phyloP scores from a whole-genome alignment of 2,888 invertebrate species.

The Hirtodrosophila confusa region DNA sequence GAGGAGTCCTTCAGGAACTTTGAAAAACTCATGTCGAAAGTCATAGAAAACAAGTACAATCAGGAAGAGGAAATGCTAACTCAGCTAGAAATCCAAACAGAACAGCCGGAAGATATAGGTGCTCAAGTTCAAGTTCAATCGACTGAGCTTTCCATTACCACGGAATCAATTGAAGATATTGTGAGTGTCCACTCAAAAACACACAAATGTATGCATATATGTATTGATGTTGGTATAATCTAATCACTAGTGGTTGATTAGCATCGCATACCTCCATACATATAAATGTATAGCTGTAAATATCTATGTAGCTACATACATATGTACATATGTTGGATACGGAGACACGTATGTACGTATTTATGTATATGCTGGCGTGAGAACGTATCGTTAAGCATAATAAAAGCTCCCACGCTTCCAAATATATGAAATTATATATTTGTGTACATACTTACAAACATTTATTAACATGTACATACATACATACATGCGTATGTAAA shows the following conservation, averaged over 20 bases:
- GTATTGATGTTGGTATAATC: constrained; percentile 33
- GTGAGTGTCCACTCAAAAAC: constrained; percentile 46
- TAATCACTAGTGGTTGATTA: constrained; percentile 43
- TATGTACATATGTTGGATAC: constrained; percentile 4
- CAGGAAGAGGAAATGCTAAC: neutral
- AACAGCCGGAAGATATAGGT: neutral
- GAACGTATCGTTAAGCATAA: constrained; percentile 17
- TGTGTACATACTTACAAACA: neutral
- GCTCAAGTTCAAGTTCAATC: constrained; percentile 13
- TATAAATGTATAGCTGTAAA: neutral
- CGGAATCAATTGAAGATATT: constrained; percentile 52
- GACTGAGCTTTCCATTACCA: neutral
- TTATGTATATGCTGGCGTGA: constrained; percentile 25
- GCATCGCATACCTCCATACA: neutral
- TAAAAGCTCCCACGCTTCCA: neutral
- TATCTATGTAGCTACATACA: neutral
- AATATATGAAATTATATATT: neutral
- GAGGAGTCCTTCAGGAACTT: constrained; percentile 69
- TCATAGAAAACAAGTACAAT: neutral
- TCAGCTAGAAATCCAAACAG: neutral
- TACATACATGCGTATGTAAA: constrained; percentile 1
- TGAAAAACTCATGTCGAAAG: constrained; percentile 42
- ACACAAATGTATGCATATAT: constrained; percentile 5
- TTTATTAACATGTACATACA: neutral
- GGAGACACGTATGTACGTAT: neutral